Percentiles rank a stretch among this genome's conserved stretches.
These are phyloP conservation scores for Istiophorus platypterus DNA, from an alignment of 2,113 vertebrate species.

Conservation along the genomic window DNA sequence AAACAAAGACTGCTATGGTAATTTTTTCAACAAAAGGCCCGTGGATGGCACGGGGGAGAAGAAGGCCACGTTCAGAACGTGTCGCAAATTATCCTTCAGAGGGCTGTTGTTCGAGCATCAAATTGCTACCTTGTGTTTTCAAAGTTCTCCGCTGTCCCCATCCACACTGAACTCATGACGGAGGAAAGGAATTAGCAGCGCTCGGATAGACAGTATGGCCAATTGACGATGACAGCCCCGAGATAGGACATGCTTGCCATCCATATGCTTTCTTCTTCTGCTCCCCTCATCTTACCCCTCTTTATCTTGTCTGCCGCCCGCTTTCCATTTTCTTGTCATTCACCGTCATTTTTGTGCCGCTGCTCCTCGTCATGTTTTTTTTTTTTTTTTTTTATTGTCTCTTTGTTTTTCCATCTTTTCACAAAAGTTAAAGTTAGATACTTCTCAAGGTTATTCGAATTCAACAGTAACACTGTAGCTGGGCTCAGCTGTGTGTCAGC, in stretches of 20 bases:
- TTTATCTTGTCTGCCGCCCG: conserved; percentile 56
- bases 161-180: conserved; percentile 24
- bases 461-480: neutral
- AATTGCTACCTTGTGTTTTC: conserved; percentile 68
- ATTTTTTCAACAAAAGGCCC: conserved; percentile 13
- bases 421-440: conserved; percentile 23
- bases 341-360: conserved; percentile 14
- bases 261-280: conserved; percentile 47
- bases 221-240: conserved; percentile 58
- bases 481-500: conserved; percentile 27
- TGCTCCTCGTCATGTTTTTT: neutral
- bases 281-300: conserved; percentile 48
- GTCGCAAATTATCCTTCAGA: conserved; percentile 61
- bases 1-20: conserved; percentile 14
- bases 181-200: conserved; percentile 51
- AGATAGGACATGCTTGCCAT: conserved; percentile 43
- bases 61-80: conserved; percentile 24
- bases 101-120: conserved; percentile 49
- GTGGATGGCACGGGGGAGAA: neutral
- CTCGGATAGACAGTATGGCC: conserved; percentile 51
- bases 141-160: conserved; percentile 40
- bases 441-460: conserved; percentile 11
- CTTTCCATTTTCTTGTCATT: conserved; percentile 67
- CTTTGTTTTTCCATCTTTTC: conserved; percentile 25
- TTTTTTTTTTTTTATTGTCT: neutral